Evolutionary conservation across 1,140 invertebrate genomes (phyloP).

Genomic region (Panonychus citri): DNA sequence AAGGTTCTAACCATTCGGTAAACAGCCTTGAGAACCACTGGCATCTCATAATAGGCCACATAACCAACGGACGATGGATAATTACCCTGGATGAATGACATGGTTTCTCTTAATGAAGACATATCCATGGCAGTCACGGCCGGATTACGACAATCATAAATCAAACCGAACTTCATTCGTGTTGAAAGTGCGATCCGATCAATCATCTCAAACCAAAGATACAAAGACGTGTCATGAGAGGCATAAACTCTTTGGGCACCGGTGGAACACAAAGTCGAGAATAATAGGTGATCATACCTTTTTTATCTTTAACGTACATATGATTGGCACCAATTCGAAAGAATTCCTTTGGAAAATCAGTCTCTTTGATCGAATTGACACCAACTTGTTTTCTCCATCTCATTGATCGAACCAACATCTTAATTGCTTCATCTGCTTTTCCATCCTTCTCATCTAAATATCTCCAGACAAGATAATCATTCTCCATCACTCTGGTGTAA

Average conservation of each 20-base stretch:
- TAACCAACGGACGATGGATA: neutral
- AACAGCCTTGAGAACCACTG: constrained; percentile 4
- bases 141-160: constrained; percentile 8
- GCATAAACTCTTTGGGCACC: constrained; percentile 4
- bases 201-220: constrained; percentile 2
- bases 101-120: neutral
- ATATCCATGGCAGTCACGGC: constrained; percentile 7
- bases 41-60: constrained; percentile 4
- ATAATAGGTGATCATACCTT: constrained; percentile 7
- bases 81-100: neutral
- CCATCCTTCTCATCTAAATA: constrained; percentile 9
- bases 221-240: neutral
- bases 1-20: constrained; percentile 4
- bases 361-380: constrained; percentile 1
- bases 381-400: constrained; percentile 2
- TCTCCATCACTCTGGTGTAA: constrained; percentile 8
- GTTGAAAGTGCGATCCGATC: neutral
- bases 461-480: constrained; percentile 11
- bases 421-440: constrained; percentile 2
- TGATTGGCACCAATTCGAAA: constrained; percentile 5
- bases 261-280: constrained; percentile 7
- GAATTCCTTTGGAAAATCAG: constrained; percentile 11
- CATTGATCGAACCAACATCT: constrained; percentile 21
- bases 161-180: neutral
- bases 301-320: constrained; percentile 1